Base-by-base conservation (phyloP, 2,888 invertebrate species). In the Drosophila kuntzei region DNA sequence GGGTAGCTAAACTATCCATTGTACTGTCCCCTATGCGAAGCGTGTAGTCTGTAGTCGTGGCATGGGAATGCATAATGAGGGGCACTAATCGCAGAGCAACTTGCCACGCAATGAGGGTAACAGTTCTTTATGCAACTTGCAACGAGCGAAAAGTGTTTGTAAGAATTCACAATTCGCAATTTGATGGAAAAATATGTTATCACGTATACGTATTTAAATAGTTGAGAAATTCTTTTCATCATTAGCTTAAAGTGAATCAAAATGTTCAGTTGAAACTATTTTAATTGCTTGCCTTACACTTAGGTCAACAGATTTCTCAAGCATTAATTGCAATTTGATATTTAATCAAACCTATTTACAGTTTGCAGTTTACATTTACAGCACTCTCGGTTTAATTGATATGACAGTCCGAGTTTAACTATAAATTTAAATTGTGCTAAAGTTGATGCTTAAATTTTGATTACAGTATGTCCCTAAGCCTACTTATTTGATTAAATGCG, bases 401-500 rank as follows among this genome's bases (percentile, higher is more conserved):
- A 22, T 44, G 41, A 41, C 50, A 18, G 14, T 8, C 12, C 16
- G 41, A 54, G 47, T 29, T 47, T 36, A 34, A 51, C n/a, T 67
- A 51, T 43, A 18, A 20, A 70, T 70, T 62, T 69, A 60, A 64
- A 59, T 50, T 59, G 36, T 41, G 47, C 25, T 22, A 12, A 39
- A 11, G 49, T 16, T 27, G 34, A 22, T 44, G 74, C 58, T 60
- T 79, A 18, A 64, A 79, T 46, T 74, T 43, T 64, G 59, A 59
- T 50, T 64, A 63, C 65, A 41, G 1, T 9, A 65, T 54, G 49
- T 29, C 57, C 63, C 20, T 46, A 81, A 67, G 67, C 75, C 62
- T 50, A 54, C 65, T 61, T 65, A 69, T 78, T 78, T 78, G 77
- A 81, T 78, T 78, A 78, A 78, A 78, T 78, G 81, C 64, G 47